These are phyloP conservation scores for Rhagium mordax DNA, from an alignment of 2,888 invertebrate species.

Conservation along the genomic window DNA sequence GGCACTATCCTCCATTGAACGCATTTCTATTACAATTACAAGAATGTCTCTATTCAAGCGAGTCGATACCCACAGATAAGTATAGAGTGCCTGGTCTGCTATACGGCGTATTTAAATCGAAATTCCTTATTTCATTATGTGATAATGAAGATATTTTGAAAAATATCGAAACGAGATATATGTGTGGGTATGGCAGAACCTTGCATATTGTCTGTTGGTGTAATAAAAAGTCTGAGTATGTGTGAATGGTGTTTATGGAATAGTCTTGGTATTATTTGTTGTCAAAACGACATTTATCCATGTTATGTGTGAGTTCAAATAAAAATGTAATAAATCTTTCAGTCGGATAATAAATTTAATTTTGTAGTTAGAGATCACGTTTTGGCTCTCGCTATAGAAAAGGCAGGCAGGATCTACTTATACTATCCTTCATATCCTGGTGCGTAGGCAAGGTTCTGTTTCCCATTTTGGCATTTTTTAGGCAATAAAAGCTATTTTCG, in stretches of 20 bases:
- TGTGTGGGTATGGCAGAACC: neutral
- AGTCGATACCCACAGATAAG: constrained; percentile 14
- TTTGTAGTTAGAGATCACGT: no score
- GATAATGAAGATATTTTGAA: constrained; percentile 49
- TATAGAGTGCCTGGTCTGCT: constrained; percentile 1
- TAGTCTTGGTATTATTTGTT: neutral
- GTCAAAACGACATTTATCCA: neutral
- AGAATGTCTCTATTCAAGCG: constrained; percentile 27
- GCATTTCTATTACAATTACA: constrained; percentile 22
- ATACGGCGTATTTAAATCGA: constrained; percentile 31
- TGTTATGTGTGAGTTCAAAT: no score
- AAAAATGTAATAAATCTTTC: no score
- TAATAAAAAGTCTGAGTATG: neutral
- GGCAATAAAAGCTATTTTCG: no score
- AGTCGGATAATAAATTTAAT: no score
- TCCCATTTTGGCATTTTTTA: no score
- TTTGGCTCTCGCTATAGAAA: no score
- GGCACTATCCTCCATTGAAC: neutral
- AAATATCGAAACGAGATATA: neutral
- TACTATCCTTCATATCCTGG: no score
- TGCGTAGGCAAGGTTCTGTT: no score
- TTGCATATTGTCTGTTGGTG: neutral
- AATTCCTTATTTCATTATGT: constrained; percentile 53
- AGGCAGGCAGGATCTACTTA: no score
- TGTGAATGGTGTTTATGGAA: constrained; percentile 1